These are phyloP conservation scores for Sebastes cheni DNA, from an alignment of 2,797 vertebrate genomes.

Conservation along the genomic window DNA sequence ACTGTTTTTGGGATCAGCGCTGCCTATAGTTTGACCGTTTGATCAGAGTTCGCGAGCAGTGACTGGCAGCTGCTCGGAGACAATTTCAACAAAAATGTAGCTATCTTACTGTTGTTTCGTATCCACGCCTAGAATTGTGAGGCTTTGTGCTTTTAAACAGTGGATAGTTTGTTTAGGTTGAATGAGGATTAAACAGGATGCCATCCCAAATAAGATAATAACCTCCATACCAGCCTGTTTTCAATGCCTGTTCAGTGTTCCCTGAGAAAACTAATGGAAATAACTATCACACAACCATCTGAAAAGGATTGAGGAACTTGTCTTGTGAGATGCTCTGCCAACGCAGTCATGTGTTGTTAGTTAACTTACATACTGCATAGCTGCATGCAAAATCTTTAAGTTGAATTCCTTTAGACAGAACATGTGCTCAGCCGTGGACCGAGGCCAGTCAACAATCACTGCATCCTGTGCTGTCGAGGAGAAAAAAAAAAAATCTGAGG, in stretches of 20 bases:
- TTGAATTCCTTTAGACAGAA: constrained; percentile 29
- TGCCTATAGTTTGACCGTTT: too few relatives aligned
- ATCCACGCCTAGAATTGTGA: neutral
- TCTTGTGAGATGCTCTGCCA: neutral
- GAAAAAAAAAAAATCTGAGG: neutral
- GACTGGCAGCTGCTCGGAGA: too few relatives aligned
- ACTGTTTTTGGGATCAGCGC: too few relatives aligned
- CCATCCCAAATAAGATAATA: neutral
- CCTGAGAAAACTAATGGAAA: neutral
- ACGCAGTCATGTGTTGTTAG: neutral
- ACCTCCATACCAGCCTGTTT: neutral
- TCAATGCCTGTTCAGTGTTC: neutral
- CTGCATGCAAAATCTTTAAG: constrained; percentile 7
- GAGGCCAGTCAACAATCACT: constrained; percentile 10
- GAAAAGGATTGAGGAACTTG: neutral
- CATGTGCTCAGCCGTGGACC: constrained; percentile 45
- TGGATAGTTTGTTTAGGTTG: neutral
- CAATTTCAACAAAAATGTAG: neutral
- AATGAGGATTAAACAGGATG: neutral
- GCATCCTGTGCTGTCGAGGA: constrained; percentile 9
- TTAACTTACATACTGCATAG: neutral
- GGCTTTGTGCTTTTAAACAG: neutral
- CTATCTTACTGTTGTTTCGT: neutral
- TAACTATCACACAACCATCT: neutral
- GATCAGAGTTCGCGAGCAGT: too few relatives aligned